Evolutionary conservation across 2,113 vertebrate genomes (phyloP).

Genomic region (Epinephelus lanceolatus): DNA sequence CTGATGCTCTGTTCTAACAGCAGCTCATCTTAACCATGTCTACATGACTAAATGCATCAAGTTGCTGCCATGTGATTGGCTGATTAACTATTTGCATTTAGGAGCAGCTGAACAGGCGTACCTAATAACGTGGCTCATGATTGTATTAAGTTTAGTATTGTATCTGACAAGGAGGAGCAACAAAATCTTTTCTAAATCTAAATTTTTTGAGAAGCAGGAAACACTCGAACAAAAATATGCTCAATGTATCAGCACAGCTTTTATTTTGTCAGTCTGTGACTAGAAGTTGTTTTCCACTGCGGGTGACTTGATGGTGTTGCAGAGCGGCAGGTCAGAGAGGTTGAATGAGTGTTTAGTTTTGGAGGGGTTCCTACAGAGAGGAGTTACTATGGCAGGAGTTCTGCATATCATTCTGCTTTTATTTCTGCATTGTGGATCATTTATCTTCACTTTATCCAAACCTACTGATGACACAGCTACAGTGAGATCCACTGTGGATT

Average conservation of each 20-base stretch:
- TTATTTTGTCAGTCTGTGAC: slow-evolving; percentile 25
- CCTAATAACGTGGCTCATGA: too few species aligned
- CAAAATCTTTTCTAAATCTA: neutral
- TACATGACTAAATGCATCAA: too few species aligned
- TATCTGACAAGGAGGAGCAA: neutral
- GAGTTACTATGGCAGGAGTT: slow-evolving; percentile 53
- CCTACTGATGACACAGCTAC: neutral
- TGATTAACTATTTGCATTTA: too few species aligned
- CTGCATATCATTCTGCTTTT: slow-evolving; percentile 42
- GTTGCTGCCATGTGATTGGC: too few species aligned
- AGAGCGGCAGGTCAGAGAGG: slow-evolving; percentile 38
- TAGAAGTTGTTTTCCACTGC: slow-evolving; percentile 30
- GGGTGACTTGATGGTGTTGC: neutral
- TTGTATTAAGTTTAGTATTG: neutral
- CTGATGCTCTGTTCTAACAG: too few species aligned
- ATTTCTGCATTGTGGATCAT: slow-evolving; percentile 22
- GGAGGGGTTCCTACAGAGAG: slow-evolving; percentile 8
- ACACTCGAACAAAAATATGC: neutral
- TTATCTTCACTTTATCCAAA: neutral
- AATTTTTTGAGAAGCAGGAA: neutral
- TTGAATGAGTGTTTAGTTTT: slow-evolving; percentile 47
- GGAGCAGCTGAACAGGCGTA: too few species aligned
- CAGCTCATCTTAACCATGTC: too few species aligned
- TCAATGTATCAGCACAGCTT: neutral
- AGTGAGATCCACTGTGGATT: neutral